Evolutionary conservation across 2,113 vertebrate genomes (phyloP).

Genomic region (Ciconia boyciana): DNA sequence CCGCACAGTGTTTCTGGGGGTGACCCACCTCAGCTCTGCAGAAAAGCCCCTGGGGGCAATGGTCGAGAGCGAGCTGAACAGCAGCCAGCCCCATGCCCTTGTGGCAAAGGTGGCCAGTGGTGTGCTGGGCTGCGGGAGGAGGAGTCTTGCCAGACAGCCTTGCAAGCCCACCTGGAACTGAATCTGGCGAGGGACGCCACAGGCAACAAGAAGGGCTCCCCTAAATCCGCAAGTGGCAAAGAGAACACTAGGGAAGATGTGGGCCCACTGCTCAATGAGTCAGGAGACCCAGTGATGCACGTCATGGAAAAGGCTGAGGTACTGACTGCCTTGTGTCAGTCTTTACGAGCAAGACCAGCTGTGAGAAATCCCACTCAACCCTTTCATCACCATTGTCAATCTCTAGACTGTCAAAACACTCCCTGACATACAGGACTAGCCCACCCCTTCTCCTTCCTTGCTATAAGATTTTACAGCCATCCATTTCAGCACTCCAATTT

Average conservation of each 20-base stretch:
- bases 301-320: no score
- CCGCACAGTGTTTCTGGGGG: background rate
- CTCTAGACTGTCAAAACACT: background rate
- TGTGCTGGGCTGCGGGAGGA: background rate
- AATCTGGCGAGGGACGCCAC: background rate
- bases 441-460: background rate
- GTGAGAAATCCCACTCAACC: background rate
- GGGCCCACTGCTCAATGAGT: background rate
- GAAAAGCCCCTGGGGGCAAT: background rate
- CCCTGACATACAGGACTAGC: background rate
- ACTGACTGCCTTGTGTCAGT: background rate
- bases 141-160: background rate
- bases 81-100: background rate
- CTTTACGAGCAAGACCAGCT: background rate
- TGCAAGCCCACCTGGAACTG: background rate
- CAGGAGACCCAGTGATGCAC: background rate
- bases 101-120: background rate
- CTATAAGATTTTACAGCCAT: background rate
- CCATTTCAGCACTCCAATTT: no score
- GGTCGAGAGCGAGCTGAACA: no score
- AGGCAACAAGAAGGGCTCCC: background rate
- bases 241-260: background rate
- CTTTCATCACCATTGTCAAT: background rate
- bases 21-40: background rate
- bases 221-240: background rate